These are phyloP conservation scores for Neoarius graeffei DNA, from an alignment of 2,113 vertebrate genomes.

Conservation along the genomic window DNA sequence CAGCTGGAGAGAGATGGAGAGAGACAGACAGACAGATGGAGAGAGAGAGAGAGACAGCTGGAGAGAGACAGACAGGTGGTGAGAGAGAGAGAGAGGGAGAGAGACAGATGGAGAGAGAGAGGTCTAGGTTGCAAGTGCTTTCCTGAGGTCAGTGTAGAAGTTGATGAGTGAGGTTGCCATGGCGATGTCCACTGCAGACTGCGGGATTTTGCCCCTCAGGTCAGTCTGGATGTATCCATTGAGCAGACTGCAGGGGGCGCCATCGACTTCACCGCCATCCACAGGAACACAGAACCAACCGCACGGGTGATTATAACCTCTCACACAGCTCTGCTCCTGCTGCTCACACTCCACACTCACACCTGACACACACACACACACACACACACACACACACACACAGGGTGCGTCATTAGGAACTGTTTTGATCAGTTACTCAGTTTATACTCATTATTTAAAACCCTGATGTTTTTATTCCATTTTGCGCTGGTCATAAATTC, in stretches of 20 bases:
- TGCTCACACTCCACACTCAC: slow-evolving; percentile 76
- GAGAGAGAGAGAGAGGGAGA: no score
- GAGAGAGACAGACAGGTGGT: background rate
- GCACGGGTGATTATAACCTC: slow-evolving; percentile 84
- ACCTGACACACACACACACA: slow-evolving; percentile 64
- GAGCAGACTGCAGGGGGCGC: slow-evolving; percentile 69
- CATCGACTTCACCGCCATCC: slow-evolving; percentile 60
- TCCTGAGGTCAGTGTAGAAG: slow-evolving; percentile 80
- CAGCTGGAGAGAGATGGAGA: background rate
- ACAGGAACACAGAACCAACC: slow-evolving; percentile 85
- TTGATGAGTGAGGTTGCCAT: slow-evolving; percentile 78
- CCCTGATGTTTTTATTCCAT: background rate
- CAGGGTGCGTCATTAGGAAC: background rate
- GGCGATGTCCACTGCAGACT: slow-evolving; percentile 80
- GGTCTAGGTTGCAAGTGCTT: slow-evolving; percentile 65
- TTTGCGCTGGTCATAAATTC: background rate
- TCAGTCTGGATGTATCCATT: slow-evolving; percentile 87
- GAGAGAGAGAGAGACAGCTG: background rate
- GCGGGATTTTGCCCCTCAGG: slow-evolving; percentile 80
- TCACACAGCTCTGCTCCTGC: slow-evolving; percentile 72
- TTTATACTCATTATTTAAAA: background rate
- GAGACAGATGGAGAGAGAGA: background rate
- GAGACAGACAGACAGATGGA: no score
- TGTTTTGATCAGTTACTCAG: background rate
- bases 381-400: slow-evolving; percentile 16